phyloP scores from a whole-genome alignment of 2,113 vertebrate species.

The Scopus umbretta region DNA sequence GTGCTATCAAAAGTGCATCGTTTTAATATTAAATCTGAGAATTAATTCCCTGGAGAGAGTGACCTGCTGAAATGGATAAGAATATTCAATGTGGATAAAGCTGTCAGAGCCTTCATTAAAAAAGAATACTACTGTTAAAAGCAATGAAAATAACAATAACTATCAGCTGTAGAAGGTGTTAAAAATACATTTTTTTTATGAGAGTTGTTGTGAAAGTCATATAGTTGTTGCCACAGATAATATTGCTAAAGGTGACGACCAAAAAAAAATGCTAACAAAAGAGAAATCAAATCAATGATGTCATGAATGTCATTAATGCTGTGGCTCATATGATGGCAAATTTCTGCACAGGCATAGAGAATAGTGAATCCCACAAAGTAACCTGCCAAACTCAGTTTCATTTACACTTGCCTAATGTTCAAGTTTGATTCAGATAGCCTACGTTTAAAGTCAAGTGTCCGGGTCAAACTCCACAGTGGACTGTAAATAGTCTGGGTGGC shows the following conservation, averaged over 20 bases:
- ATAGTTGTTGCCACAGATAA: neutral
- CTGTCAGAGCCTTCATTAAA: neutral
- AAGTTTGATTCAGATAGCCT: neutral
- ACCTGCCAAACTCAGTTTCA: neutral
- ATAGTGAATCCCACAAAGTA: neutral
- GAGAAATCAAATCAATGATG: neutral
- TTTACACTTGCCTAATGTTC: neutral
- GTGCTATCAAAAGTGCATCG: neutral
- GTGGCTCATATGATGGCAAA: neutral
- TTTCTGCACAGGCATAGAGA: neutral
- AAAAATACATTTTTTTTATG: neutral
- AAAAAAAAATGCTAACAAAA: neutral
- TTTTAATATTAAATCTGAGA: neutral
- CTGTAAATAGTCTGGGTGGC: neutral
- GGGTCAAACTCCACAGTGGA: neutral
- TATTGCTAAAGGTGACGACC: neutral
- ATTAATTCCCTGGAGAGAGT: neutral
- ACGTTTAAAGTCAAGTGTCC: neutral
- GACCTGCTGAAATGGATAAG: neutral
- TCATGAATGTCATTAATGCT: no score
- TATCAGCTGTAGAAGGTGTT: neutral
- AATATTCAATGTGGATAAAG: neutral
- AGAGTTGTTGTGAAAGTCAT: neutral
- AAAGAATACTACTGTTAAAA: neutral
- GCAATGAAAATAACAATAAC: neutral